Percentiles rank a stretch among this genome's conserved stretches.
phyloP scores from a whole-genome alignment of 2,888 invertebrate species.

The Slavum lentiscoides region DNA sequence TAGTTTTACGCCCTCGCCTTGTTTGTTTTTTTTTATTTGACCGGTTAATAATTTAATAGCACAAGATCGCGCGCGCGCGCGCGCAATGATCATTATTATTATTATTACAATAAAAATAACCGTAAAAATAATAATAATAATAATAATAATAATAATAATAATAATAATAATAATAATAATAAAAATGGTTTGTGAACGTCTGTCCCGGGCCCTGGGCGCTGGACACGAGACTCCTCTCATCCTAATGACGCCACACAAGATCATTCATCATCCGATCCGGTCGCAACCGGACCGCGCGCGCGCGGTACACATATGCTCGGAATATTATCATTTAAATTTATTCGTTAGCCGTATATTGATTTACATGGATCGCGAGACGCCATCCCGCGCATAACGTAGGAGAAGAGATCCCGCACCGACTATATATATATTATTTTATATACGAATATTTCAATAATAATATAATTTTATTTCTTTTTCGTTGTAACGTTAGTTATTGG shows the following conservation, averaged over 20 bases:
- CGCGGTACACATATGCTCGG: not conserved
- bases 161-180: too few relatives aligned
- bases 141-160: too few relatives aligned
- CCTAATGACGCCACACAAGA: conserved; percentile 49
- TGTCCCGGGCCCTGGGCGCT: conserved; percentile 39
- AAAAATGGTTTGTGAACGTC: conserved; percentile 48
- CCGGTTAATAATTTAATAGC: conserved; percentile 52
- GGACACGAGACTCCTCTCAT: conserved; percentile 33
- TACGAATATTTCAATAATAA: not conserved
- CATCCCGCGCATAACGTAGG: not conserved
- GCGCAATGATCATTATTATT: conserved; percentile 45
- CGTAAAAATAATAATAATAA: conserved; percentile 47
- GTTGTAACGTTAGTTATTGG: not conserved
- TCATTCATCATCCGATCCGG: conserved; percentile 50
- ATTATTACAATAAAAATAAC: conserved; percentile 44
- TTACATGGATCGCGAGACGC: conserved; percentile 27
- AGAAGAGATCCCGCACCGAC: not conserved
- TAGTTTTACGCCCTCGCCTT: conserved; percentile 50
- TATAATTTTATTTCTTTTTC: not conserved
- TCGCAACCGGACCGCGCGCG: conserved; percentile 4
- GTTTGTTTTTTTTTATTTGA: conserved; percentile 51
- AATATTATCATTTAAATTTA: conserved; percentile 47
- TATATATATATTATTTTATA: not conserved
- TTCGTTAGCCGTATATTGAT: conserved; percentile 38
- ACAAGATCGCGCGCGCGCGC: conserved; percentile 28